Percentiles rank a stretch among this genome's conserved stretches.
Conservation (phyloP, 2,797 vertebrate genomes). For the Caiman crocodilus region DNA sequence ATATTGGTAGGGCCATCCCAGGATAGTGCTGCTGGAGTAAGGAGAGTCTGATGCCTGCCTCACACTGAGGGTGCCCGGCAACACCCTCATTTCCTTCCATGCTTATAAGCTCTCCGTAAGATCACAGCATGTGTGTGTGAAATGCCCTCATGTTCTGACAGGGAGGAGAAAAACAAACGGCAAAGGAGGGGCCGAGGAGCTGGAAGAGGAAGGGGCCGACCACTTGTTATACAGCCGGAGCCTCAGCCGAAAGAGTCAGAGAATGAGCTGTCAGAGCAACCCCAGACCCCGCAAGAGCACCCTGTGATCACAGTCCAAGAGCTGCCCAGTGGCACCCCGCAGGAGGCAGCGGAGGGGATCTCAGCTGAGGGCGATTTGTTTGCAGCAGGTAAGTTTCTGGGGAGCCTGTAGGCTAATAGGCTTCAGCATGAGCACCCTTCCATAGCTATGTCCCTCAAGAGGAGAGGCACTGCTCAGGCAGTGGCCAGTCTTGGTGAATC, state of each 20-base stretch:
- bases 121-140: background rate
- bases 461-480: background rate
- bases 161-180: slow-evolving; percentile 80
- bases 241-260: background rate
- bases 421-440: too few relatives aligned
- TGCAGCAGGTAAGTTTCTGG: slow-evolving; percentile 65
- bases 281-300: background rate
- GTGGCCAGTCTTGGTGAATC: background rate
- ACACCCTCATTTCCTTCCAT: background rate
- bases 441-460: too few relatives aligned
- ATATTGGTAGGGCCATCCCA: background rate
- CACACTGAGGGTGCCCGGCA: background rate
- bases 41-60: background rate
- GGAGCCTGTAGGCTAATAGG: background rate
- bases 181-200: slow-evolving; percentile 68
- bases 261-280: background rate
- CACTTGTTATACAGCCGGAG: slow-evolving; percentile 43
- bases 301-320: slow-evolving; percentile 16
- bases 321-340: background rate
- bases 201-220: slow-evolving; percentile 70
- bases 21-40: background rate
- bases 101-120: background rate
- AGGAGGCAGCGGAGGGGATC: slow-evolving; percentile 55
- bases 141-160: slow-evolving; percentile 70
- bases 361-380: slow-evolving; percentile 45